These are phyloP conservation scores for Struthio camelus DNA, from an alignment of 2,113 vertebrate species.

Conservation along the genomic window DNA sequence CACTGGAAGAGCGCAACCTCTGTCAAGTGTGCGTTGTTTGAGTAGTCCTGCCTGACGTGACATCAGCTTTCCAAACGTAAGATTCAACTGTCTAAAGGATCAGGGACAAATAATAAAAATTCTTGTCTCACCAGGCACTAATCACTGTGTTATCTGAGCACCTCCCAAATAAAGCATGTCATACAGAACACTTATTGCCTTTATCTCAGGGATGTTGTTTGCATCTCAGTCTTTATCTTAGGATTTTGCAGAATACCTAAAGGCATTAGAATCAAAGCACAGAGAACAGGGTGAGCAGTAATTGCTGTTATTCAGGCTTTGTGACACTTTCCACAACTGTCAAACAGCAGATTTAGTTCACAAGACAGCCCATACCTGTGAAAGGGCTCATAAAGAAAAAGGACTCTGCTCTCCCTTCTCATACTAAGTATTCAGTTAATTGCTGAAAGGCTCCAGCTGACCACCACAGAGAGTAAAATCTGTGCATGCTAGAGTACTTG, in stretches of 20 bases:
- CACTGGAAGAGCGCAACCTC: background rate
- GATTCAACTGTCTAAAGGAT: background rate
- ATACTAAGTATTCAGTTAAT: background rate
- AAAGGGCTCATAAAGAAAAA: background rate
- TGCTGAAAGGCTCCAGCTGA: background rate
- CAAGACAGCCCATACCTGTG: background rate
- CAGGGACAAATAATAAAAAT: background rate
- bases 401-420: background rate
- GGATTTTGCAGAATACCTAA: conserved; percentile 39
- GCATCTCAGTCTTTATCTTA: background rate
- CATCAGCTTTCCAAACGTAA: background rate
- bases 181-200: conserved; percentile 1
- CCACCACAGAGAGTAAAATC: background rate
- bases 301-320: background rate
- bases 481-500: background rate
- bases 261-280: conserved; percentile 6
- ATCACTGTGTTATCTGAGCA: background rate
- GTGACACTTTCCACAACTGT: background rate
- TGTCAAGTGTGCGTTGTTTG: background rate
- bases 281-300: background rate
- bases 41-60: background rate
- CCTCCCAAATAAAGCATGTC: conserved; percentile 3
- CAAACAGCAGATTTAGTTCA: background rate
- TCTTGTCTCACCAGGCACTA: background rate
- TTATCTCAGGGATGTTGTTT: conserved; percentile 29